Conservation (phyloP, 2,113 vertebrate genomes). For the Podarcis muralis region DNA sequence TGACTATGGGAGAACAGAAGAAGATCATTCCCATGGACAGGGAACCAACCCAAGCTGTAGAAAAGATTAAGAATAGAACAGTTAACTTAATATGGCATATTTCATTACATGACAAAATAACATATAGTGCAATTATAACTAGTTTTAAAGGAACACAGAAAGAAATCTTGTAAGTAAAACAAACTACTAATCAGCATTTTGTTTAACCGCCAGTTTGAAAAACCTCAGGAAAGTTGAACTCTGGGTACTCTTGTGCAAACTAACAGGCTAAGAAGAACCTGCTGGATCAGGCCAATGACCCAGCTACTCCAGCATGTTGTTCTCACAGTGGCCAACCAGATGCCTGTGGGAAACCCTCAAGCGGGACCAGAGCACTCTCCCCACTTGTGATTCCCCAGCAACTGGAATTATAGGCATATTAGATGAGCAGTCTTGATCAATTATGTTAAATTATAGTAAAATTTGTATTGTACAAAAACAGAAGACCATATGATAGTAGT, state of each 20-base stretch:
- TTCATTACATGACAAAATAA: neutral
- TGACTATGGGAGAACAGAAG: slow-evolving; percentile 96
- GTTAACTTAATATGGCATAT: neutral
- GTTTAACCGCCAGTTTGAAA: neutral
- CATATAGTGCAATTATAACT: neutral
- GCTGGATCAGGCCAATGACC: too few relatives aligned
- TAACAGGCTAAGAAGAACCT: neutral
- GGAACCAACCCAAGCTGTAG: slow-evolving; percentile 92
- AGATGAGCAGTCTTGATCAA: neutral
- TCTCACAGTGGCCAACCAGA: too few relatives aligned
- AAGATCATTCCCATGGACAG: slow-evolving; percentile 99
- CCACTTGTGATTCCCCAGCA: too few relatives aligned
- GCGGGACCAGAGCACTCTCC: too few relatives aligned
- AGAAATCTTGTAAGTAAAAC: neutral
- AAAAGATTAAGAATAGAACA: slow-evolving; percentile 27
- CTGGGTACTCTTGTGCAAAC: neutral
- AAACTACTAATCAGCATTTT: neutral
- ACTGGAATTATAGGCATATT: too few relatives aligned
- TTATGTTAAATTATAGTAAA: neutral
- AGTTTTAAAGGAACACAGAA: neutral
- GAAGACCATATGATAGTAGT: too few relatives aligned
- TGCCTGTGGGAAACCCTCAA: too few relatives aligned
- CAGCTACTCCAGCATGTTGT: too few relatives aligned
- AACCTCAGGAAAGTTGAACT: neutral
- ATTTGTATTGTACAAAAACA: too few relatives aligned